Conservation (phyloP, 2,113 vertebrate genomes). For the Erinaceus europaeus region DNA sequence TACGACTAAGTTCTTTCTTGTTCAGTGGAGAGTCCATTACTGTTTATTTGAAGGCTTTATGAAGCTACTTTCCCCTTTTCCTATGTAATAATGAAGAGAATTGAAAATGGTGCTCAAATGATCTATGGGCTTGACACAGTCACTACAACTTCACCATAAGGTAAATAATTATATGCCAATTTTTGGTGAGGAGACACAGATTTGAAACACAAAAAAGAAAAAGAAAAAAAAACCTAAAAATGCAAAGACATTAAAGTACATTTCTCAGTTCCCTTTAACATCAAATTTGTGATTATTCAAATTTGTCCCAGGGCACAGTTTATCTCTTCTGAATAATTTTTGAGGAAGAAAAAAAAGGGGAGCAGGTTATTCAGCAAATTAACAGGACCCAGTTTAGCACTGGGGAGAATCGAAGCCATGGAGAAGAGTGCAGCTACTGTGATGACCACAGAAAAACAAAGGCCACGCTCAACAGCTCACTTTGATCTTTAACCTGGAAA, state of each 20-base stretch:
- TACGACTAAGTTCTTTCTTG: not conserved
- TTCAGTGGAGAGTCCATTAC: not conserved
- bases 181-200: not conserved
- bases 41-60: not conserved
- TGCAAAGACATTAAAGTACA: not conserved
- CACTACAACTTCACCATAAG: not conserved
- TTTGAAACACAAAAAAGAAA: not conserved
- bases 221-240: not conserved
- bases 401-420: not conserved
- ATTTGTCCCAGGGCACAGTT: not conserved
- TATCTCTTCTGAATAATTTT: not conserved
- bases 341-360: not conserved
- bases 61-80: not conserved
- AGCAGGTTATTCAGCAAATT: not conserved
- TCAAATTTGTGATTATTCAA: not conserved
- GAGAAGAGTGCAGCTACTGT: not conserved
- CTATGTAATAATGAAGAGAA: not conserved
- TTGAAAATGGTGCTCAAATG: not conserved
- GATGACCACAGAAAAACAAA: not conserved
- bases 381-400: not conserved
- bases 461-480: no score
- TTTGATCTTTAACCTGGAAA: conserved; percentile 3
- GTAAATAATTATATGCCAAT: not conserved
- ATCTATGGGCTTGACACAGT: not conserved
- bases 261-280: conserved; percentile 2